phyloP scores from a whole-genome alignment of 2,797 vertebrate genomes.

The Lepilemur ruficaudatus region DNA sequence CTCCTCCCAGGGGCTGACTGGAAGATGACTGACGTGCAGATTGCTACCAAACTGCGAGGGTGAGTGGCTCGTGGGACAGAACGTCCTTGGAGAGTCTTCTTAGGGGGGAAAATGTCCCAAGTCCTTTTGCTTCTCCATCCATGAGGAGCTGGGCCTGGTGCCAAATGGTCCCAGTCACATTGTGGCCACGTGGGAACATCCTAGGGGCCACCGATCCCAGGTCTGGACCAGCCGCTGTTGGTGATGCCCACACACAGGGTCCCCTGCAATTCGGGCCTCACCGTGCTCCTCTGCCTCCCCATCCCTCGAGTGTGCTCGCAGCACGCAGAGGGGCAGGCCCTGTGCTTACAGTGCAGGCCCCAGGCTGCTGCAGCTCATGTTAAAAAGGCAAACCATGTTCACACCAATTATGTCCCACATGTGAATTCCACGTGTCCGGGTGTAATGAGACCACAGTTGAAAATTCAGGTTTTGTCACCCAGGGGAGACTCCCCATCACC shows the following conservation, averaged over 20 bases:
- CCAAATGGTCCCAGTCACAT: neutral
- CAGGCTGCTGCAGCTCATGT: neutral
- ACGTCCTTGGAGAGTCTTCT: neutral
- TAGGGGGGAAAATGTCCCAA: neutral
- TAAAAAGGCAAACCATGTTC: neutral
- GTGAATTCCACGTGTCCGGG: neutral
- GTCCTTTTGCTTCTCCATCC: neutral
- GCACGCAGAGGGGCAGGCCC: neutral
- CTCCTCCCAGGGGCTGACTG: slow-evolving; percentile 90
- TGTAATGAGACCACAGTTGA: neutral
- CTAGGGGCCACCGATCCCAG: neutral
- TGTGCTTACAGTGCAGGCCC: neutral
- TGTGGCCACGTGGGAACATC: neutral
- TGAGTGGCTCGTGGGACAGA: slow-evolving; percentile 83
- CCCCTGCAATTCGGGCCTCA: neutral
- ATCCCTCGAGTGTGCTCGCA: neutral
- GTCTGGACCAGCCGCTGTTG: neutral
- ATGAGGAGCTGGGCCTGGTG: neutral
- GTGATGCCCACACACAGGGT: neutral
- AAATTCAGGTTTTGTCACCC: neutral
- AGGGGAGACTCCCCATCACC: neutral
- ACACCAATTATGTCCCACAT: rapidly evolving
- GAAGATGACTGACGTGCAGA: slow-evolving; percentile 94
- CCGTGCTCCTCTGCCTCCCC: neutral
- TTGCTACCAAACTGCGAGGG: slow-evolving; percentile 96